phyloP scores from a whole-genome alignment of 2,888 invertebrate species.

The Physocephala rufipes region DNA sequence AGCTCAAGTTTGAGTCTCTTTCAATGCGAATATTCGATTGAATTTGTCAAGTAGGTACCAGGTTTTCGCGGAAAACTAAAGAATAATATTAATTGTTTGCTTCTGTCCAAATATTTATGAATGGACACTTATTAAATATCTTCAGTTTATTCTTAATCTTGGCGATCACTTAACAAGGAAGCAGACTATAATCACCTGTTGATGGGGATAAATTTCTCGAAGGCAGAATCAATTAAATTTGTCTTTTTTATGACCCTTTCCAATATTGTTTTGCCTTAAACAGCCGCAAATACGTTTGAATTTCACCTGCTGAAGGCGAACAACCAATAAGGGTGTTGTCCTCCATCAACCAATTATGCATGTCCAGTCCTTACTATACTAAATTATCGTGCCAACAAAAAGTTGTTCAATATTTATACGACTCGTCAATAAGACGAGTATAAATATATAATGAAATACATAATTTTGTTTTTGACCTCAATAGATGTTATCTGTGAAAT shows the following conservation, averaged over 20 bases:
- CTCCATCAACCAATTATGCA: conserved; percentile 53
- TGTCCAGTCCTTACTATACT: neutral
- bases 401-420: no score
- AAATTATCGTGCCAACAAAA: neutral
- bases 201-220: conserved; percentile 31
- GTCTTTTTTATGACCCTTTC: conserved; percentile 41
- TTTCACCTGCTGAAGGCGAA: conserved; percentile 60
- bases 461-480: no score
- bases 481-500: no score
- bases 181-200: conserved; percentile 58
- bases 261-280: conserved; percentile 40
- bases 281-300: conserved; percentile 50
- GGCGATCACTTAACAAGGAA: conserved; percentile 62
- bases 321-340: conserved; percentile 54
- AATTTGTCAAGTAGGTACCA: no score
- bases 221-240: conserved; percentile 16
- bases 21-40: no score
- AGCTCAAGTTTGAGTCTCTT: no score
- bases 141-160: conserved; percentile 39
- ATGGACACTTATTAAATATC: no score
- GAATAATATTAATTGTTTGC: no score
- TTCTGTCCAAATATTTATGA: no score
- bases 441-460: no score
- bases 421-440: no score
- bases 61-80: no score